phyloP scores from a whole-genome alignment of 2,113 vertebrate genomes.

The Cynocephalus volans region DNA sequence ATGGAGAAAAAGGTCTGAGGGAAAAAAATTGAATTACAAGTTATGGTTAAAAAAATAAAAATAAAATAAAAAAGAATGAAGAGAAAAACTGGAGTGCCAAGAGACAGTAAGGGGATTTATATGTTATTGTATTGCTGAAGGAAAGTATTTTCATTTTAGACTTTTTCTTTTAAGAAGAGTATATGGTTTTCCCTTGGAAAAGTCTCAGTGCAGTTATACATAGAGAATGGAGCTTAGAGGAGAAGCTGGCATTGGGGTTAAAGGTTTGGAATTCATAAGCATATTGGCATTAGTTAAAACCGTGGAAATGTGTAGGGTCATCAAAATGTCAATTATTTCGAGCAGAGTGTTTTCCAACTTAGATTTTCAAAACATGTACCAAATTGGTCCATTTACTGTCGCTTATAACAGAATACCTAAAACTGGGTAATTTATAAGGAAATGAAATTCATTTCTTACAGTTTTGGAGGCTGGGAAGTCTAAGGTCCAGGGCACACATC shows the following conservation, averaged over 20 bases:
- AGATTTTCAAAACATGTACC: slow-evolving; percentile 22
- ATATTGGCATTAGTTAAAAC: neutral
- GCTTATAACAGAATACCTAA: too few relatives aligned
- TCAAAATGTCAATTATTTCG: slow-evolving; percentile 21
- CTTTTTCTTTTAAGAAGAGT: neutral
- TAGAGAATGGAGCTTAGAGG: neutral
- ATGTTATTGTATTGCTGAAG: neutral
- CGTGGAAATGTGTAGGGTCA: neutral
- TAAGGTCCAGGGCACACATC: too few relatives aligned
- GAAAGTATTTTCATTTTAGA: neutral
- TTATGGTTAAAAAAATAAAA: too few relatives aligned
- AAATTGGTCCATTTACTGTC: too few relatives aligned
- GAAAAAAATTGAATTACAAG: neutral
- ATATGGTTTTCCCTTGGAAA: neutral
- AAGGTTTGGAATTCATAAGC: neutral
- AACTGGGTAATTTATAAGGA: too few relatives aligned
- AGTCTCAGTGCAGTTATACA: neutral
- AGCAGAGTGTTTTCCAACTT: neutral
- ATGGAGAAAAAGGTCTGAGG: neutral
- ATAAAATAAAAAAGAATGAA: neutral
- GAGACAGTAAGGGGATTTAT: neutral
- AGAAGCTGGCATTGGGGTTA: neutral
- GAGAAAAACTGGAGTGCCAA: neutral
- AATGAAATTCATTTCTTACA: too few relatives aligned
- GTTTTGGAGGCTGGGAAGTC: too few relatives aligned